phyloP scores from a whole-genome alignment of 2,797 vertebrate species.

The Smutsia gigantea region DNA sequence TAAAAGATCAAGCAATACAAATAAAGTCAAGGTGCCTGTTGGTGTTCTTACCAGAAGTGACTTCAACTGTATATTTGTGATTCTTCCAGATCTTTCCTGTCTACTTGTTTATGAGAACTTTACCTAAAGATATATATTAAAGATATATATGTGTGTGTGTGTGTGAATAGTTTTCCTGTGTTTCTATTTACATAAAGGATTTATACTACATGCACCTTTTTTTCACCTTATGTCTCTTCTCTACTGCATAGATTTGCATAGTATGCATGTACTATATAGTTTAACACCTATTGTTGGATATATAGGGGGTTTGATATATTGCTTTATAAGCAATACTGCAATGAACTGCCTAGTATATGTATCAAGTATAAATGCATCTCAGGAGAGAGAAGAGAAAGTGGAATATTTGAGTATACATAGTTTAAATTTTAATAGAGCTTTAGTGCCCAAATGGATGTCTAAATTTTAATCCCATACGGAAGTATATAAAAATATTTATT shows the following conservation, averaged over 20 bases:
- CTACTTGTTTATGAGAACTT: constrained; percentile 5
- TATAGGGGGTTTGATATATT: background rate
- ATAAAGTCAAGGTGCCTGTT: background rate
- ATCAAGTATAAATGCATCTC: background rate
- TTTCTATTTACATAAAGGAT: background rate
- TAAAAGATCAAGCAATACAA: background rate
- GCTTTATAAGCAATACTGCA: background rate
- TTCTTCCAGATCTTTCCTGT: background rate
- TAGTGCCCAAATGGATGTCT: background rate
- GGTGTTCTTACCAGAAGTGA: background rate
- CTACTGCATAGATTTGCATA: background rate
- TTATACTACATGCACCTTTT: background rate
- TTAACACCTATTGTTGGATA: background rate
- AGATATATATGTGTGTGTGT: background rate
- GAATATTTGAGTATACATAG: background rate
- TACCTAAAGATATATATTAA: background rate
- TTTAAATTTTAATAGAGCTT: constrained; percentile 11
- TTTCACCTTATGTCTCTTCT: background rate
- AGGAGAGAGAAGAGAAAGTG: background rate
- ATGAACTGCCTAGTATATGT: background rate
- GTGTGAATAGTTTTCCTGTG: background rate
- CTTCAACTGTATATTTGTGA: background rate
- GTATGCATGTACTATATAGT: background rate
- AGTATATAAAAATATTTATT: background rate
- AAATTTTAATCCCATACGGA: background rate